These are phyloP conservation scores for Sialis lutaria DNA, from an alignment of 2,888 invertebrate genomes.

Conservation along the genomic window DNA sequence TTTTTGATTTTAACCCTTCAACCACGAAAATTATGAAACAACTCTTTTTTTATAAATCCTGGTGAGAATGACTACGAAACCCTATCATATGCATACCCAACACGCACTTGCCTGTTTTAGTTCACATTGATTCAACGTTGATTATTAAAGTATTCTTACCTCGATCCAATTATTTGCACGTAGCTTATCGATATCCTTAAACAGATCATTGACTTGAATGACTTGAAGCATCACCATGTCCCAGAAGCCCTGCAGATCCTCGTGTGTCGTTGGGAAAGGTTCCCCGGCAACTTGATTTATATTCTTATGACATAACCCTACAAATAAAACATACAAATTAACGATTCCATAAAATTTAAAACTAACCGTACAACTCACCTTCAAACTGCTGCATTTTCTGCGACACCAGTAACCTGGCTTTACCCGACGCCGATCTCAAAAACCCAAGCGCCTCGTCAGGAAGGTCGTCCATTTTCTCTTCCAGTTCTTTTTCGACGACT, in stretches of 20 bases:
- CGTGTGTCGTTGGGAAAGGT: conserved; percentile 72
- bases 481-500: conserved; percentile 50
- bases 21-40: too few relatives aligned
- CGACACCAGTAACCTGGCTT: conserved; percentile 71
- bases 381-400: conserved; percentile 94
- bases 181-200: conserved; percentile 46
- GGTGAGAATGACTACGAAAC: too few relatives aligned
- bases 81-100: too few relatives aligned
- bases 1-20: too few relatives aligned
- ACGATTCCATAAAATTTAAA: neutral
- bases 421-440: conserved; percentile 75
- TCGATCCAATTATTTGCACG: conserved; percentile 51
- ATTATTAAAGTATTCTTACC: conserved; percentile 18
- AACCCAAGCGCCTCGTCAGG: conserved; percentile 70
- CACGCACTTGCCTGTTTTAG: too few relatives aligned
- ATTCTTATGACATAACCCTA: conserved; percentile 48
- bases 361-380: conserved; percentile 29
- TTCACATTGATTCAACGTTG: too few relatives aligned
- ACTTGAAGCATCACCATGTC: conserved; percentile 93
- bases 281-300: conserved; percentile 53
- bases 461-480: conserved; percentile 30
- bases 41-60: too few relatives aligned
- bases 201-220: conserved; percentile 63
- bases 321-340: neutral
- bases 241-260: conserved; percentile 93